These are phyloP conservation scores for Ichneumoninae sp. DNA, from an alignment of 2,888 invertebrate genomes.

Conservation along the genomic window DNA sequence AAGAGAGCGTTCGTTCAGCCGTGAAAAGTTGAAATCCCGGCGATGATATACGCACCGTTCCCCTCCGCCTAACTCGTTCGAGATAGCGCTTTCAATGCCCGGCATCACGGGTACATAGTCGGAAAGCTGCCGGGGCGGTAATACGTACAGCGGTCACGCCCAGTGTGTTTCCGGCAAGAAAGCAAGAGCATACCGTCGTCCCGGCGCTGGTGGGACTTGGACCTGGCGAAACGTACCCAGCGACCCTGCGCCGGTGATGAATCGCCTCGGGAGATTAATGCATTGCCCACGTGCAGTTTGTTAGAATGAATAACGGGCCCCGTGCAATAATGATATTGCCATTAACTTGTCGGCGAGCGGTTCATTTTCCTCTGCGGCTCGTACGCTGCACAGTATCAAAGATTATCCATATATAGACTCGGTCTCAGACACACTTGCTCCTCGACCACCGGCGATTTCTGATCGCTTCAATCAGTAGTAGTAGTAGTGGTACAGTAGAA, in stretches of 20 bases:
- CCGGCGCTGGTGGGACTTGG: conserved; percentile 52
- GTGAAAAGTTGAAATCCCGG: conserved; percentile 31
- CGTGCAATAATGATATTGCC: conserved; percentile 80
- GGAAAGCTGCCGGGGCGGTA: conserved; percentile 40
- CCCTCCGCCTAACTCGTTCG: conserved; percentile 4
- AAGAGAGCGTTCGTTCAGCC: conserved; percentile 12
- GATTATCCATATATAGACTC: neutral
- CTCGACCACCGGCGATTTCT: neutral
- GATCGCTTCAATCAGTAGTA: neutral
- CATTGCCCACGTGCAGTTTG: conserved; percentile 78
- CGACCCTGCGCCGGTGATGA: conserved; percentile 74
- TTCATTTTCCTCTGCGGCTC: conserved; percentile 73
- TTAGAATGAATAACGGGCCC: conserved; percentile 80
- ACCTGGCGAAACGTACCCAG: conserved; percentile 70
- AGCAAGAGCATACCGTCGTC: conserved; percentile 49
- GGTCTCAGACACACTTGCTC: neutral
- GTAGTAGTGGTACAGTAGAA: no score
- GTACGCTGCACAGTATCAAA: conserved; percentile 30
- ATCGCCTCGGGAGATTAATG: conserved; percentile 81
- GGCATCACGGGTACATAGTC: conserved; percentile 10
- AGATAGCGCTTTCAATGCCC: conserved; percentile 7
- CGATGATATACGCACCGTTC: conserved; percentile 15
- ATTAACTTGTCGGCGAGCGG: conserved; percentile 80
- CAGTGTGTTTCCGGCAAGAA: conserved; percentile 61
- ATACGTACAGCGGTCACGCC: conserved; percentile 8